Percentiles rank a stretch among this genome's conserved stretches.
These are phyloP conservation scores for Caenorhabditis tropicalis DNA, from an alignment of 1,140 invertebrate genomes.

Conservation along the genomic window DNA sequence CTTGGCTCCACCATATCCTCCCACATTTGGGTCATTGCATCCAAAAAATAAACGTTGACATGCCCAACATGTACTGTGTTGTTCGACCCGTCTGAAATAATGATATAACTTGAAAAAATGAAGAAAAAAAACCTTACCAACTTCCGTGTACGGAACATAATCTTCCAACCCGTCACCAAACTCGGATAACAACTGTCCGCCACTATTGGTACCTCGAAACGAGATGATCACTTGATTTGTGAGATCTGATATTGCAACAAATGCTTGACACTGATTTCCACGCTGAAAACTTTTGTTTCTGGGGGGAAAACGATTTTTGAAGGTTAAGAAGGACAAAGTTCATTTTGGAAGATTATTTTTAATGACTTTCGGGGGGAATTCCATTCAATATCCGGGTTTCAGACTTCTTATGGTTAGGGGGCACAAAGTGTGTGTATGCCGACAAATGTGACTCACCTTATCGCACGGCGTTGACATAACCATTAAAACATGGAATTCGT, in stretches of 20 bases:
- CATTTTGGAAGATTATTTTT: neutral
- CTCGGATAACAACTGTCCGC: conserved; percentile 35
- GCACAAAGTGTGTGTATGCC: neutral
- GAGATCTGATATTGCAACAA: conserved; percentile 16
- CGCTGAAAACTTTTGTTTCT: too few relatives aligned
- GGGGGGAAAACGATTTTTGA: too few relatives aligned
- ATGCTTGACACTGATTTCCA: conserved; percentile 45
- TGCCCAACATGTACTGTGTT: neutral
- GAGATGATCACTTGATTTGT: conserved; percentile 41
- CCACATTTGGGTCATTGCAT: conserved; percentile 44
- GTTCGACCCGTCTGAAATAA: conserved; percentile 9
- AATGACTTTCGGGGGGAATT: neutral
- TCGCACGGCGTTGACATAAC: conserved; percentile 39
- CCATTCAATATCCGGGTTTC: neutral
- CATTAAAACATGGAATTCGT: conserved; percentile 23
- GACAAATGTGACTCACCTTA: conserved; percentile 27
- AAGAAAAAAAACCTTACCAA: neutral
- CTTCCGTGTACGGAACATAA: conserved; percentile 35
- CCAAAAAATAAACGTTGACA: conserved; percentile 41
- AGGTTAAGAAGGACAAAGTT: neutral
- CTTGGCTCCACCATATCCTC: conserved; percentile 31
- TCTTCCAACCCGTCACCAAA: conserved; percentile 24
- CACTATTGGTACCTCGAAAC: conserved; percentile 40
- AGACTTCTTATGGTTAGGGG: neutral
- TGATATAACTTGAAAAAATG: neutral